Evolutionary conservation across 2,888 invertebrate genomes (phyloP).

Genomic region (Hypolimnas misippus): DNA sequence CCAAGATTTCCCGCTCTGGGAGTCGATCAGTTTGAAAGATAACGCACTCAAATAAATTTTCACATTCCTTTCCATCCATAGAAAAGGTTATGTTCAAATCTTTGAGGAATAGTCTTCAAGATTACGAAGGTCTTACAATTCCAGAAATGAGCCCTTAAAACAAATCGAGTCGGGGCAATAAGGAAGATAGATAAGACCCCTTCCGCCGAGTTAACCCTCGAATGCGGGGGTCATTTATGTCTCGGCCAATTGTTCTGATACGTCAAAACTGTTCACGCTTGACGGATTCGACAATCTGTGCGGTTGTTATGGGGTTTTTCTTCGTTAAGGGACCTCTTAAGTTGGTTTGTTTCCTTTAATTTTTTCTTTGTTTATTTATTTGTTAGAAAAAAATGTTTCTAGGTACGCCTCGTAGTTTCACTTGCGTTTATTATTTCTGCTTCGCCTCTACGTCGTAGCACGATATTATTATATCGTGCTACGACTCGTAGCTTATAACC

Average conservation of each 20-base stretch:
- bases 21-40: neutral
- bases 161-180: constrained; percentile 26
- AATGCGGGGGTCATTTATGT: constrained; percentile 17
- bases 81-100: neutral
- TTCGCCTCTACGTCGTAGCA: too few species aligned
- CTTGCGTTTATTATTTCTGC: too few species aligned
- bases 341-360: neutral
- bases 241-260: constrained; percentile 22
- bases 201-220: constrained; percentile 32
- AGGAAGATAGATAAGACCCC: constrained; percentile 27
- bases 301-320: neutral
- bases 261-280: constrained; percentile 15
- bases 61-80: neutral
- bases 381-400: too few species aligned
- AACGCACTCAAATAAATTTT: neutral
- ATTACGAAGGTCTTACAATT: constrained; percentile 10
- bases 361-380: neutral
- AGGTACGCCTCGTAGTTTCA: too few species aligned
- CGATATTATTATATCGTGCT: too few species aligned
- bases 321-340: too few species aligned
- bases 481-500: too few species aligned
- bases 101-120: neutral
- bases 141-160: constrained; percentile 23
- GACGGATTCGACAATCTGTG: neutral
- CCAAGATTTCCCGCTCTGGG: too few species aligned